Percentiles rank a stretch among this genome's conserved stretches.
These are phyloP conservation scores for Catostomus latipinnis DNA, from an alignment of 2,797 vertebrate genomes.

Conservation along the genomic window DNA sequence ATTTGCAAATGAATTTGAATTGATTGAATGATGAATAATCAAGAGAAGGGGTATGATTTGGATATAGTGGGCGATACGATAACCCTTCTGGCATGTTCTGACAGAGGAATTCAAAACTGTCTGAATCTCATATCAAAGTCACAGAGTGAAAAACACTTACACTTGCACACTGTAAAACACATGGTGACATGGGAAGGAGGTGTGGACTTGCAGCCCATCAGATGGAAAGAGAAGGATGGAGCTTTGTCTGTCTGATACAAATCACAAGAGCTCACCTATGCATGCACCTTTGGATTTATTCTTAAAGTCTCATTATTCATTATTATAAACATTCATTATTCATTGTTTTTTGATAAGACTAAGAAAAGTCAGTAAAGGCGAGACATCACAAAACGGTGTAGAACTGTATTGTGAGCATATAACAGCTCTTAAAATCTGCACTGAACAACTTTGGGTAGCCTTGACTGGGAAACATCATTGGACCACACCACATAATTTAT, in stretches of 20 bases:
- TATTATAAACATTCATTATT: conserved; percentile 3
- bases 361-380: not conserved
- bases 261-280: conserved; percentile 32
- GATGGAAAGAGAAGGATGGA: conserved; percentile 24
- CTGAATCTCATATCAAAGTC: conserved; percentile 65
- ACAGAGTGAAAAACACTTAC: conserved; percentile 42
- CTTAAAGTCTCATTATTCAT: not conserved
- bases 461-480: no score
- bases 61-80: conserved; percentile 68
- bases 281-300: conserved; percentile 21
- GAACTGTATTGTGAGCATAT: conserved; percentile 21
- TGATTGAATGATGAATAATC: not conserved
- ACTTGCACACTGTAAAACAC: conserved; percentile 55
- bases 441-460: no score
- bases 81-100: conserved; percentile 66
- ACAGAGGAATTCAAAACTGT: conserved; percentile 65
- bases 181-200: conserved; percentile 40
- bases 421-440: not conserved
- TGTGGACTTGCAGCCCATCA: conserved; percentile 35
- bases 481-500: no score
- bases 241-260: conserved; percentile 43
- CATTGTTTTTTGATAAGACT: not conserved
- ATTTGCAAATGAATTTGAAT: no score
- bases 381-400: conserved; percentile 24
- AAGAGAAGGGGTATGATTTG: conserved; percentile 46